A percentile compares a stretch with the other conserved stretches of the same genome.
Evolutionary conservation across 2,113 vertebrate species (phyloP).

Genomic region (Bucco capensis): DNA sequence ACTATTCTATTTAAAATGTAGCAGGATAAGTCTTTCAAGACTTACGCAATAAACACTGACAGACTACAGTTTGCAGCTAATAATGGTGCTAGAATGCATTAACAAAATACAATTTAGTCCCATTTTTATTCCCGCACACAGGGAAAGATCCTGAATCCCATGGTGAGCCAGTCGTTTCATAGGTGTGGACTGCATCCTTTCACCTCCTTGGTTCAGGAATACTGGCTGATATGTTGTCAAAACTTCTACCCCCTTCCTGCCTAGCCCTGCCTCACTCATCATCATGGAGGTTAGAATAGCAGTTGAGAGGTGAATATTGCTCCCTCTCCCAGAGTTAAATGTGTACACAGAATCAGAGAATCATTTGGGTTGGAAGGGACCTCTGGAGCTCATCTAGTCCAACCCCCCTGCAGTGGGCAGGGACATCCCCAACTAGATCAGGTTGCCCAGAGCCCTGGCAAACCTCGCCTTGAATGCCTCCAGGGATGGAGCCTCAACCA

Average conservation of each 20-base stretch:
- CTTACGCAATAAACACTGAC: neutral
- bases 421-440: too few relatives aligned
- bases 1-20: neutral
- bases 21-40: neutral
- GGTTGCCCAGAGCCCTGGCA: too few relatives aligned
- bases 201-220: neutral
- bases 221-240: neutral
- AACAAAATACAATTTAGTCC: neutral
- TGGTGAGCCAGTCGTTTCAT: neutral
- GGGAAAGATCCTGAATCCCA: neutral
- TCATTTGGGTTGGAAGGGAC: too few relatives aligned
- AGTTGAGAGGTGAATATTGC: neutral
- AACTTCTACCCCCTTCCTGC: neutral
- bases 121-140: neutral
- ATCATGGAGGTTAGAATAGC: fast-evolving
- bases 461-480: too few relatives aligned
- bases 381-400: too few relatives aligned
- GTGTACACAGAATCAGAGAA: too few relatives aligned
- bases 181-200: neutral
- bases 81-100: neutral
- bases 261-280: neutral
- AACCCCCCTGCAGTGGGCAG: too few relatives aligned
- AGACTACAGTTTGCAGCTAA: neutral
- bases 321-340: neutral
- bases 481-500: too few relatives aligned